Evolutionary conservation across 2,888 invertebrate genomes (phyloP).

Genomic region (Meghimatium bilineatum): DNA sequence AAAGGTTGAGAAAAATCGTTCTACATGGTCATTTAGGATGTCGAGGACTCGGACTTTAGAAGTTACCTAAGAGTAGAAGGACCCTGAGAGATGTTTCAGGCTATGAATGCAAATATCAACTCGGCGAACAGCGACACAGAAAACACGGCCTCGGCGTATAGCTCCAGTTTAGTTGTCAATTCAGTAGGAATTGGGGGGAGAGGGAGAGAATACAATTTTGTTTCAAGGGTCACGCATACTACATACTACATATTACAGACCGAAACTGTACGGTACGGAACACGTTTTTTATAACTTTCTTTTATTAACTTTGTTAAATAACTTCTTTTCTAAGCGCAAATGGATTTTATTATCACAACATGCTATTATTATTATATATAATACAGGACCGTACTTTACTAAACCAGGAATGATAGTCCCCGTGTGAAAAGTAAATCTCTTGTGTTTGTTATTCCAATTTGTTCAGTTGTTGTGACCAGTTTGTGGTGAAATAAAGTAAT

Average conservation of each 20-base stretch:
- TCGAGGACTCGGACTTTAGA: too few species aligned
- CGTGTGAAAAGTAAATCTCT: not conserved
- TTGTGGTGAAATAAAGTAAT: not conserved
- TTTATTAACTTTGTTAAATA: not conserved
- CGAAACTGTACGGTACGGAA: not conserved
- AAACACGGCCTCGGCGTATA: not conserved
- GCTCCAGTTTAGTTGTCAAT: conserved; percentile 6
- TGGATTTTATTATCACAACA: not conserved
- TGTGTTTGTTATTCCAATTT: conserved; percentile 15
- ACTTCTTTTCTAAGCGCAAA: not conserved
- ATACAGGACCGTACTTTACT: not conserved
- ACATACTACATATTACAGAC: not conserved
- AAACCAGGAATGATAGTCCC: not conserved
- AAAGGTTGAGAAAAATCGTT: too few species aligned
- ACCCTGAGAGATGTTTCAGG: too few species aligned
- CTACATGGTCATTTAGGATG: too few species aligned
- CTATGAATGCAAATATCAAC: too few species aligned
- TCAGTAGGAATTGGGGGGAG: too few species aligned
- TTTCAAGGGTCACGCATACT: conserved; percentile 8
- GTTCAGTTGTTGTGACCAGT: conserved; percentile 2
- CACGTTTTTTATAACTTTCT: not conserved
- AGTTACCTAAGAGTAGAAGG: too few species aligned
- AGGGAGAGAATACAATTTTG: not conserved
- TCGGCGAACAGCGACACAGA: too few species aligned
- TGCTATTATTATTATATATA: not conserved